phyloP scores from a whole-genome alignment of 2,797 vertebrate species.

The Parauchenoglanis ngamensis region DNA sequence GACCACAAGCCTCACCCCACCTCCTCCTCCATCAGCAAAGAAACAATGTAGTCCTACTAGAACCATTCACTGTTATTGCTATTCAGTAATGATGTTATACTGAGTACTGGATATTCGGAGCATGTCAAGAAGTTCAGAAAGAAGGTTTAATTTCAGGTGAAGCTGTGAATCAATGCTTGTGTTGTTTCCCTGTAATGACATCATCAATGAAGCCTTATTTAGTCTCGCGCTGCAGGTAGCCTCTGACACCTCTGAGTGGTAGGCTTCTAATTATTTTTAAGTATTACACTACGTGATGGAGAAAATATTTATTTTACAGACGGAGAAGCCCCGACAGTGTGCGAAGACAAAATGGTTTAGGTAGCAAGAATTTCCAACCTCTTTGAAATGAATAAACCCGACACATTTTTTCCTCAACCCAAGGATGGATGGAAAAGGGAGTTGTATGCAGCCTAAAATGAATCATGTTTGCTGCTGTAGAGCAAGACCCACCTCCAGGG shows the following conservation, averaged over 20 bases:
- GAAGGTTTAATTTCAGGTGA: not conserved
- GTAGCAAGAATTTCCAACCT: not conserved
- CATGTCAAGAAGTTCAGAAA: not conserved
- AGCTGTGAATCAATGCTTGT: not conserved
- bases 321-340: not conserved
- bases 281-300: not conserved
- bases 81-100: not conserved
- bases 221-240: not conserved
- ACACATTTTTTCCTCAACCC: not conserved
- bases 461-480: not conserved
- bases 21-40: slow-evolving; percentile 71
- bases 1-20: slow-evolving; percentile 76
- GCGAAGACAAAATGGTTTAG: not conserved
- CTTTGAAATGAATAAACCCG: not conserved
- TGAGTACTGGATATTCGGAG: not conserved
- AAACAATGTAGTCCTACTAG: slow-evolving; percentile 64
- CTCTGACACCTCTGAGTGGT: no score
- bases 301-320: not conserved
- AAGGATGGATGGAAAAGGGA: not conserved
- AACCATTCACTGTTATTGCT: not conserved
- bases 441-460: not conserved
- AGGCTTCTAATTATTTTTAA: not conserved
- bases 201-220: not conserved
- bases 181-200: not conserved
- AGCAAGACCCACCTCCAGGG: not conserved